Conservation (phyloP, 2,113 vertebrate species). For the Neolamprologus ventralis region DNA sequence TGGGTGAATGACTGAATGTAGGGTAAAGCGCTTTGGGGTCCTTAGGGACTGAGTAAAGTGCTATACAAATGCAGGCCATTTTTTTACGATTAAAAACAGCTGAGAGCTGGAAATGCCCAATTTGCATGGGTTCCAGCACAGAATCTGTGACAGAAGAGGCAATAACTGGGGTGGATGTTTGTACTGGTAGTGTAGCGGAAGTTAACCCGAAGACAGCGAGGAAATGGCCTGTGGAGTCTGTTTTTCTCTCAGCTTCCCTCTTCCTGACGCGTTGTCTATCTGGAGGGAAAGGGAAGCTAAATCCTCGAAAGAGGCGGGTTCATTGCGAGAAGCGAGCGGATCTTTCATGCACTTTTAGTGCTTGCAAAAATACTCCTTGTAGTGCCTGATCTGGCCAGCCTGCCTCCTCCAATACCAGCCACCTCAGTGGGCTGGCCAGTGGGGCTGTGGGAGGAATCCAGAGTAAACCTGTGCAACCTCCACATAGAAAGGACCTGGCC, state of each 20-base stretch:
- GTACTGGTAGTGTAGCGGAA: neutral
- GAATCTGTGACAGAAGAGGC: neutral
- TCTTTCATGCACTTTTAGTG: neutral
- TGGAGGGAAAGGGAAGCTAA: neutral
- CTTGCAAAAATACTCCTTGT: neutral
- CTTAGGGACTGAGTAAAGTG: accelerated
- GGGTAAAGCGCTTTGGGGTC: neutral
- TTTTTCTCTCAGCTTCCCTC: accelerated
- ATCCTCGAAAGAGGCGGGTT: neutral
- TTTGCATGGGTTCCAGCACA: neutral
- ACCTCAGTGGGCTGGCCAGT: neutral
- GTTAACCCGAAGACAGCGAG: accelerated
- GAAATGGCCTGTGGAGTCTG: neutral
- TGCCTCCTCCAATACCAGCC: neutral
- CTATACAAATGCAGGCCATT: neutral
- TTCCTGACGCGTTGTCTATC: accelerated
- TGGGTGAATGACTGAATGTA: neutral
- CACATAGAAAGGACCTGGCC: neutral
- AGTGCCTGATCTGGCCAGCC: neutral
- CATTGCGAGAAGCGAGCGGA: neutral
- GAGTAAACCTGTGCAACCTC: neutral
- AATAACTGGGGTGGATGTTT: neutral
- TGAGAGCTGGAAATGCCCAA: neutral
- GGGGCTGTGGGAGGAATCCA: neutral
- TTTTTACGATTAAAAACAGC: neutral